Evolutionary conservation across 2,888 invertebrate genomes (phyloP).

Genomic region (Dusona sp.): DNA sequence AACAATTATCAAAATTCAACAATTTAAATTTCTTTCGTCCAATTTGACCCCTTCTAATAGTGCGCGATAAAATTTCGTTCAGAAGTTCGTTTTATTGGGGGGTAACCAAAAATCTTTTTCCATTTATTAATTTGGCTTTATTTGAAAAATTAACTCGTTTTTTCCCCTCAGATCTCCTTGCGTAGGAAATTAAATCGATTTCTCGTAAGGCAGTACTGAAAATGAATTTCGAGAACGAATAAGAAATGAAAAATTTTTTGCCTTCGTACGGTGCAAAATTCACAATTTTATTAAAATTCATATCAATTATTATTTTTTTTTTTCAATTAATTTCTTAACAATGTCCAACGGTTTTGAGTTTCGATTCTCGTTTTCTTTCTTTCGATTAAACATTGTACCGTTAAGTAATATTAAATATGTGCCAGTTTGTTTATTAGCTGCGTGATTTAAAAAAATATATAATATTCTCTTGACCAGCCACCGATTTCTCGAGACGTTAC

Average conservation of each 20-base stretch:
- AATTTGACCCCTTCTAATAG: no score
- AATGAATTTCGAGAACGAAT: background rate
- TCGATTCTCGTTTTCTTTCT: background rate
- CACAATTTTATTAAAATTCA: no score
- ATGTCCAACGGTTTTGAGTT: background rate
- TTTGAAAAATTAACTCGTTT: background rate
- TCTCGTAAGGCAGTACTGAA: background rate
- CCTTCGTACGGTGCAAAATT: no score
- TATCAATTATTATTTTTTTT: background rate
- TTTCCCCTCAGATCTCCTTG: no score
- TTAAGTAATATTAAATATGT: background rate
- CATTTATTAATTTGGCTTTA: background rate
- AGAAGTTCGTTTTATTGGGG: no score
- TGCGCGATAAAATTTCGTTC: no score
- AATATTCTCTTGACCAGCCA: background rate
- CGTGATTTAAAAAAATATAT: background rate
- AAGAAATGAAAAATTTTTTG: background rate
- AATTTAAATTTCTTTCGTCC: no score
- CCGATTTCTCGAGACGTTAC: constrained; percentile 1
- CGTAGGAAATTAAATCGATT: no score
- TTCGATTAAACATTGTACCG: no score
- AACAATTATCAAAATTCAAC: no score
- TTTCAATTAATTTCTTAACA: background rate
- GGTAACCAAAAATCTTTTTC: background rate
- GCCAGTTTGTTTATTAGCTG: background rate